Base-by-base conservation (phyloP, 2,797 vertebrate genomes). In the Halcyon badia region DNA sequence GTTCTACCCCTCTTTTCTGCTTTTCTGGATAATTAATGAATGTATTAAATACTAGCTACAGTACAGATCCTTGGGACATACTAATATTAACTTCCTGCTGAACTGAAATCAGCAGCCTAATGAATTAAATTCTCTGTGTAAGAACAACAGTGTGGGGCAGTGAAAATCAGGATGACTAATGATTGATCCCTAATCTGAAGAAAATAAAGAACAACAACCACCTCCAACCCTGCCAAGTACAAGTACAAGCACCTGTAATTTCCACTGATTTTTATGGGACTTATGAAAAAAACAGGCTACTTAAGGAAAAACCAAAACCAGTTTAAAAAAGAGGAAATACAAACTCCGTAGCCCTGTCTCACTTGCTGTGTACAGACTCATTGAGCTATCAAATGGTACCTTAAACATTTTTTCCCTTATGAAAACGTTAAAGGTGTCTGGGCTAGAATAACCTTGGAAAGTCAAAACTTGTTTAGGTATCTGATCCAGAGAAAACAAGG, bases 1-100 rank as follows among this genome's bases (percentile, higher is more conserved):
- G 33, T 95, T 57, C 87, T 86, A 35, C 30, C 37, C 61, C 66
- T 94, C 54, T 72, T 75, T 93, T 87, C 87, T 94, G 84, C 75
- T 72, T 94, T 92, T 94, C 93, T 85, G 66, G 89, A 86, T 91
- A 95, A 93, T 70, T 77, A 94, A 95, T 88, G 69, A 78, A 31
- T 73, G 46, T 78, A 91, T 91, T 91, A 91, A 96, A 77, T 52
- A 73, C 76, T 51, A 92, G 83, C 68, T 85, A 69, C 58, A 86
- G 58, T 68, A 57, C 46, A 83, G 95, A 81, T 94, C 57, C 54
- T 90, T 94, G 61, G 65, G 89, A 96, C 69, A 78, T 72, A 83
- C 62, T 79, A 56, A 76, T 78, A 91, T 56, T 87, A 94, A 92
- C 68, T 18, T 81, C 62, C 76, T 51, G 21, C 39, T 65, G 58